phyloP scores from a whole-genome alignment of 2,888 invertebrate species.

The Drosophila mimetica region DNA sequence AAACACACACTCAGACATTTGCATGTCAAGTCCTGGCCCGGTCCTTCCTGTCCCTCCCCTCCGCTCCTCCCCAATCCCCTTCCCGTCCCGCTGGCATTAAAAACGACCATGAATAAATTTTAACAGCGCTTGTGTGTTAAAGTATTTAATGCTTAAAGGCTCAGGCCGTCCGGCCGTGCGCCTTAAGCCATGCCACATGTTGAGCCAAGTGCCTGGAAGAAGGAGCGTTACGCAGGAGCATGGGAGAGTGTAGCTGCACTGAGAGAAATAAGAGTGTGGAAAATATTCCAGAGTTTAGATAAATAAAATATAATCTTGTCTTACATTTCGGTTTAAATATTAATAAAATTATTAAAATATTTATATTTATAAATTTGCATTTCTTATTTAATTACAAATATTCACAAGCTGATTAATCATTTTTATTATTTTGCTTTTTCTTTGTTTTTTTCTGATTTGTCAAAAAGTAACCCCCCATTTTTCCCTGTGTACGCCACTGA shows the following conservation, averaged over 20 bases:
- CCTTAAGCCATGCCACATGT: slow-evolving; percentile 75
- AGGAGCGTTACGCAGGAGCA: slow-evolving; percentile 27
- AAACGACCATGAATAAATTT: slow-evolving; percentile 77
- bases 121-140: slow-evolving; percentile 78
- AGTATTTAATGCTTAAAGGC: slow-evolving; percentile 79
- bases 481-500: background rate
- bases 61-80: slow-evolving; percentile 7
- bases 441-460: background rate
- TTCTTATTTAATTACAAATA: too few species aligned
- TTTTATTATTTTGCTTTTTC: background rate
- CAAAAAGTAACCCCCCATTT: background rate
- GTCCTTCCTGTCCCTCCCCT: slow-evolving; percentile 13
- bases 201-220: slow-evolving; percentile 47
- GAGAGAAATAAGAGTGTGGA: background rate
- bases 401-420: too few species aligned
- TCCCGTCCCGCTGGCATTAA: slow-evolving; percentile 60
- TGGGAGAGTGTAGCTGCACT: slow-evolving; percentile 14
- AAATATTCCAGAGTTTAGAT: too few species aligned
- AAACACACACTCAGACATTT: slow-evolving; percentile 55
- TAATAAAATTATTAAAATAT: too few species aligned
- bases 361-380: too few species aligned
- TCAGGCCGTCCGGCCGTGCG: slow-evolving; percentile 73
- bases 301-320: too few species aligned
- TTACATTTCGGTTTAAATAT: too few species aligned
- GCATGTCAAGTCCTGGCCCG: slow-evolving; percentile 67